Conservation (phyloP, 2,888 invertebrate genomes). For the Melanophora roralis region DNA sequence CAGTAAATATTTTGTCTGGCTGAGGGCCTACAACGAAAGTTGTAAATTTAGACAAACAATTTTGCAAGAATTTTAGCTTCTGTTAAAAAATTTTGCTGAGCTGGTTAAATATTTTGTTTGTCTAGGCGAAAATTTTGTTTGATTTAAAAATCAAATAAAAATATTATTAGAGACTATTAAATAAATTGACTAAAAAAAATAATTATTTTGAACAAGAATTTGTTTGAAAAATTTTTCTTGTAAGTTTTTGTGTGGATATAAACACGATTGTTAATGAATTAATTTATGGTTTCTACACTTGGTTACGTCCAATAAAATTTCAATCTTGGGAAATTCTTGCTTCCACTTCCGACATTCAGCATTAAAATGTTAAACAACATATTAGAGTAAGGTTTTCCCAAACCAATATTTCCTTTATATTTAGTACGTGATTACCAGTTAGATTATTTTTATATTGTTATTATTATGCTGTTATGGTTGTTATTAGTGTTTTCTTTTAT, state of each 20-base stretch:
- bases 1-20: no score
- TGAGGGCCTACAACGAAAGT: no score
- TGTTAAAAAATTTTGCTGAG: no score
- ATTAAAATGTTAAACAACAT: conserved; percentile 14
- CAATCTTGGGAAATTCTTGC: background rate
- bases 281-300: background rate
- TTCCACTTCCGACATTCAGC: background rate
- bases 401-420: background rate
- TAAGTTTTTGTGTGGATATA: background rate
- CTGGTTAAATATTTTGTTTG: no score
- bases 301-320: background rate
- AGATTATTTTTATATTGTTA: conserved; percentile 8
- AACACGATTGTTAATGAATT: background rate
- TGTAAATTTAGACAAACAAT: no score
- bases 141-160: no score
- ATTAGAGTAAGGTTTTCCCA: conserved; percentile 8
- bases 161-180: no score
- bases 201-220: no score
- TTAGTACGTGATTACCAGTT: conserved; percentile 28
- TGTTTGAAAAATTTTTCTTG: background rate
- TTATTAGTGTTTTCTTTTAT: conserved; percentile 1
- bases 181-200: no score
- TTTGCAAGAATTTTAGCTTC: no score
- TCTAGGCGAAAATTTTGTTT: no score
- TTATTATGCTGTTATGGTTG: background rate